Percentiles rank a stretch among this genome's conserved stretches.
phyloP scores from a whole-genome alignment of 2,113 vertebrate genomes.

The Fregetta grallaria region DNA sequence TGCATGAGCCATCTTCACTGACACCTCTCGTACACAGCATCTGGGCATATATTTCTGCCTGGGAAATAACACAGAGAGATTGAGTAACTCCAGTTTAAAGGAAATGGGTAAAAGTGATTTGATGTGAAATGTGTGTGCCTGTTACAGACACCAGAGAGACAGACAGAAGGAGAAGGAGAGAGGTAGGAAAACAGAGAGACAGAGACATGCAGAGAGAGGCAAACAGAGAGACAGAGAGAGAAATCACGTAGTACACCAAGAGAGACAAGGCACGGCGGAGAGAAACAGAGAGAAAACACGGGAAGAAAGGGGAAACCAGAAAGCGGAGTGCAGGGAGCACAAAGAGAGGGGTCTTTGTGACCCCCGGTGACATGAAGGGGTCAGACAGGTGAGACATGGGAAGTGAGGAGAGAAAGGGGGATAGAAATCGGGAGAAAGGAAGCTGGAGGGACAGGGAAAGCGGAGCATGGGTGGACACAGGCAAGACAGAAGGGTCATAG shows the following conservation, averaged over 20 bases:
- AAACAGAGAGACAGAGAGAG: not conserved
- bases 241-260: not conserved
- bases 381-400: not conserved
- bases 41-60: not conserved
- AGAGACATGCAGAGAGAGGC: not conserved
- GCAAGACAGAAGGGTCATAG: not conserved
- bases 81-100: not conserved
- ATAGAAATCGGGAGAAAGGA: not conserved
- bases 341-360: not conserved
- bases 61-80: not conserved
- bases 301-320: not conserved
- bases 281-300: not conserved
- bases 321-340: accelerated
- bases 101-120: not conserved
- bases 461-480: not conserved
- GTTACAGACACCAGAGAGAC: not conserved
- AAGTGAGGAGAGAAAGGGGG: not conserved
- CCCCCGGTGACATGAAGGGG: accelerated
- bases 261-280: not conserved
- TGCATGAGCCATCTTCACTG: not conserved
- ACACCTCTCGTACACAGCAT: not conserved
- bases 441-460: not conserved
- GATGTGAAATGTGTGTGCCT: not conserved
- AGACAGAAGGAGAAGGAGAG: not conserved
- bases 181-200: not conserved